Evolutionary conservation across 2,113 vertebrate species (phyloP), one percentile per base, ranked within the genome.

Genomic region (Takifugu flavidus): DNA sequence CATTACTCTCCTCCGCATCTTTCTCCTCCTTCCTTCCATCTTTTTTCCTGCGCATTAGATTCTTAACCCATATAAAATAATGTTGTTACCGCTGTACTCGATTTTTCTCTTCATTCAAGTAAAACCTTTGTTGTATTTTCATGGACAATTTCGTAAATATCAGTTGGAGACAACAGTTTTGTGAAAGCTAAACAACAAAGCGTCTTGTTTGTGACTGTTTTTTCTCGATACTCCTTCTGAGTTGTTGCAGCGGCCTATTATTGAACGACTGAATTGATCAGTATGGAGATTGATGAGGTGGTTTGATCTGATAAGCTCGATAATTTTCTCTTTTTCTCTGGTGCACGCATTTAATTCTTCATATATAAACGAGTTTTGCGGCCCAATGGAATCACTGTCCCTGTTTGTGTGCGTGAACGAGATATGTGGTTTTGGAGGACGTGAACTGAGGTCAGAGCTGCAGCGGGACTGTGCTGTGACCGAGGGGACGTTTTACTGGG

Each of bases 51-150:
- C 7, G 6, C n/a, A 49, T 49, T 49, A 20, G 15, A 47, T 47
- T n/a, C 46, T 25, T 49, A n/a, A n/a, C 20, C 8, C 8, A 45
- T 13, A 45, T 0, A 49, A 15, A 15, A 49, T 25, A 6, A 10
- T 71, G 59, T 65, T 67, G 66, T 75, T 70, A 56, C 55, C 46
- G 63, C 7, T 77, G 82, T 75, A 3, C 11, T 2, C 34, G 34
- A 10, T 39, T 11, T 2, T 11, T 2, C 7, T 39, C 34, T 39
- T 10, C 6, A 39, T 39, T 39, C 29, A 2, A 11, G 34, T 10
- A 10, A 1, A 39, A 11, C 7, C 34, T 10, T 11, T 39, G 7
- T 20, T 39, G 7, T 39, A 39, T 10, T 39, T 39, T 39, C 6
- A 39, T 11, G 7, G 11, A 5, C 31, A 34, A 39, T 39, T 39